phyloP scores from a whole-genome alignment of 2,797 vertebrate species.

The Champsocephalus esox region DNA sequence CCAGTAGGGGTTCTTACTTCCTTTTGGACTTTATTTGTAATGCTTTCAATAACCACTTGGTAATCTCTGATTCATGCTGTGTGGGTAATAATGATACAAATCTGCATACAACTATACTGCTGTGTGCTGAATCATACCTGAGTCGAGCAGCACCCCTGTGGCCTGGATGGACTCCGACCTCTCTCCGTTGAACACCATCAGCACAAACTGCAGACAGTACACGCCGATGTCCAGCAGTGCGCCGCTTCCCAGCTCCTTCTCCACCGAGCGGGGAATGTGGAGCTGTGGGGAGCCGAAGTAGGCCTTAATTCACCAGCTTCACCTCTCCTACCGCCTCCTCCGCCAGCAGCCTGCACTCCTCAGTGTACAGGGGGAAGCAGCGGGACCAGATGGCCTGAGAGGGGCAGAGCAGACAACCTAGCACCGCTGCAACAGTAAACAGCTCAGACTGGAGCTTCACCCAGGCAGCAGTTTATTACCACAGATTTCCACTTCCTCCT shows the following conservation, averaged over 20 bases:
- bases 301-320: conserved; percentile 75
- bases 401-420: conserved; percentile 41
- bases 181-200: conserved; percentile 85
- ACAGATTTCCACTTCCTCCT: conserved; percentile 7
- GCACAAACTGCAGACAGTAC: conserved; percentile 86
- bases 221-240: conserved; percentile 84
- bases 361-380: conserved; percentile 81
- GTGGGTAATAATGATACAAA: conserved; percentile 58
- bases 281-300: conserved; percentile 77
- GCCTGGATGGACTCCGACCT: conserved; percentile 82
- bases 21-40: neutral
- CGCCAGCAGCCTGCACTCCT: conserved; percentile 77
- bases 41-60: neutral
- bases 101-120: neutral
- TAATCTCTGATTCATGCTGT: conserved; percentile 30
- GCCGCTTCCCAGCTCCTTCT: conserved; percentile 84
- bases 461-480: conserved; percentile 17
- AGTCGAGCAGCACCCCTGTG: conserved; percentile 77
- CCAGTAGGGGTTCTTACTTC: neutral
- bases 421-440: conserved; percentile 8
- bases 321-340: conserved; percentile 81
- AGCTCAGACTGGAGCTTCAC: conserved; percentile 15
- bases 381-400: conserved; percentile 87
- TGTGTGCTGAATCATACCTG: conserved; percentile 72
- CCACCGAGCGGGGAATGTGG: conserved; percentile 48